Evolutionary conservation across 1,140 invertebrate genomes (phyloP).

Genomic region (Drosophila bocki): DNA sequence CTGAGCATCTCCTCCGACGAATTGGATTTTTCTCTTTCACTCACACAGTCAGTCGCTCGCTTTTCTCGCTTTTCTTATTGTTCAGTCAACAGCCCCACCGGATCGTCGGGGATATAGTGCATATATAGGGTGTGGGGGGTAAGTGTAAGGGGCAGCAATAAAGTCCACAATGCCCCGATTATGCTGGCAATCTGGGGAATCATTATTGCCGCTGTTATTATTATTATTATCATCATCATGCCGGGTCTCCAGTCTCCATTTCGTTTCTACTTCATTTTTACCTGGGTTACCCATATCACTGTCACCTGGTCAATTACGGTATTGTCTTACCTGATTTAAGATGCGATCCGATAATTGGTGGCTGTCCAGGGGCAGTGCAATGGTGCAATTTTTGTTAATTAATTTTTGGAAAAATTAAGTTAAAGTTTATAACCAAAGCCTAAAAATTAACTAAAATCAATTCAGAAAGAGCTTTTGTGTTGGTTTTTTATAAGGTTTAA

Average conservation of each 20-base stretch:
- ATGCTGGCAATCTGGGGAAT: conserved; percentile 78
- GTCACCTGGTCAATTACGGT: conserved; percentile 35
- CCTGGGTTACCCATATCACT: conserved; percentile 37
- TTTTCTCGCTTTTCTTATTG: conserved; percentile 51
- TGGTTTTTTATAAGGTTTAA: too few species aligned
- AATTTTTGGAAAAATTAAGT: too few species aligned
- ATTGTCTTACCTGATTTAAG: conserved; percentile 21
- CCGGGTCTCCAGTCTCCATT: conserved; percentile 25
- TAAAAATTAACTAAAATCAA: too few species aligned
- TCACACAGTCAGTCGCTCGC: not conserved
- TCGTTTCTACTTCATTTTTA: conserved; percentile 16
- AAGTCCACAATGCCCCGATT: conserved; percentile 78
- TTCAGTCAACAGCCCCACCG: conserved; percentile 21
- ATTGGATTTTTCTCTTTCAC: conserved; percentile 18
- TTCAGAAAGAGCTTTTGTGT: too few species aligned
- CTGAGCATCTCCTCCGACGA: conserved; percentile 45
- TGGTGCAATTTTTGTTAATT: too few species aligned
- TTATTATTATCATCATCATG: conserved; percentile 50
- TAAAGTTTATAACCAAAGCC: too few species aligned
- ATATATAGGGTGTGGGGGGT: not conserved
- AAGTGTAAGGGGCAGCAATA: conserved; percentile 50
- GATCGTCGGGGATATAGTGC: conserved; percentile 22
- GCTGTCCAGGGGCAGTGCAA: not conserved
- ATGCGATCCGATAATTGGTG: conserved; percentile 10
- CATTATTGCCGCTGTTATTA: conserved; percentile 44